Evolutionary conservation across 2,113 vertebrate species (phyloP), one percentile per base, ranked within the genome.

Genomic region (Corythoichthys haematopterus): DNA sequence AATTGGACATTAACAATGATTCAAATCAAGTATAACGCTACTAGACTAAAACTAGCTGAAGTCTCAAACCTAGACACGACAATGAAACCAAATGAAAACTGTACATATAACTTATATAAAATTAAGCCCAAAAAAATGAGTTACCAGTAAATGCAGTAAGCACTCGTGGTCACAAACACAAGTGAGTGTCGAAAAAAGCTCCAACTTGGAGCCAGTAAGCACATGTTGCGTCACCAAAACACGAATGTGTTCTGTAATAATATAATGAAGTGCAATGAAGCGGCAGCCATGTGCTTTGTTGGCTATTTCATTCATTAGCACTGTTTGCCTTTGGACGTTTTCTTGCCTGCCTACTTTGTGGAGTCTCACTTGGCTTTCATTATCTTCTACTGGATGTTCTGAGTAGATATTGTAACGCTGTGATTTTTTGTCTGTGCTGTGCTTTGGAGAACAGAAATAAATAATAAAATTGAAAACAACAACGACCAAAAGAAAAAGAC

Each of bases 401-500:
- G 75, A 64, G 46, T 77, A 13, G 38, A 70, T 86, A 74, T 84
- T 68, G 81, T 86, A 66, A 65, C 38, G 35, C 61, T 77, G 77
- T 67, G 80, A 75, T 84, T 82, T 62, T 78, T 85, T 80, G 69
- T 84, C 73, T 80, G 87, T 85, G 80, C 69, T 85, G 83, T 88
- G 81, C 74, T 83, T 86, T 87, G 77, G 75, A 88, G 74, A 85
- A 50, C 73, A 81, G 7, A 57, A 57, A 57, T 57, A 33, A 57
- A 36, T 35, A 57, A 35, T 10, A 56, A 33, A 28, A 14, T 43
- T 43, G 40, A 36, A 56, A 36, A 36, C 76, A 85, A 88, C 86
- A 84, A 88, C 84, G 9, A 43, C 6, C 20, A 28, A 28, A 82
- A 71, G 15, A 71, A 63, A 79, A 75, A 83, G 82, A 87, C 77